Evolutionary conservation across 2,888 invertebrate species (phyloP).

Genomic region (Leuctra nigra): DNA sequence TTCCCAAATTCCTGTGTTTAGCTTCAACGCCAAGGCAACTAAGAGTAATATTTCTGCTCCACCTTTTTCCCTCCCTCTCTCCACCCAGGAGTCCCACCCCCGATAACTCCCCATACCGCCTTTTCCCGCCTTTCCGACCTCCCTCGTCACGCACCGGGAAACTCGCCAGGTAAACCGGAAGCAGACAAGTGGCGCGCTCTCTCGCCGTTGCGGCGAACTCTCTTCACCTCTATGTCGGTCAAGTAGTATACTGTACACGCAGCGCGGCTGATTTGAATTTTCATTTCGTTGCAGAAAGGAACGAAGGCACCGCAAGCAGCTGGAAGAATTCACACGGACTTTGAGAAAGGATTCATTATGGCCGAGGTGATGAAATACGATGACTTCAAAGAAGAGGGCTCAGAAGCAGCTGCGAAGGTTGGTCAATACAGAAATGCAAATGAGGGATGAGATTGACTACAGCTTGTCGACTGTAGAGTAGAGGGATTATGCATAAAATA

Average conservation of each 20-base stretch:
- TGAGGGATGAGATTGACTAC: too few species aligned
- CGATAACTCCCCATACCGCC: background rate
- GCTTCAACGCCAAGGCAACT: background rate
- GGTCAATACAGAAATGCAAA: too few species aligned
- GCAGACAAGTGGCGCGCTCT: too few species aligned
- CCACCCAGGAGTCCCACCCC: conserved; percentile 3
- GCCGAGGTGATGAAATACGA: conserved; percentile 98
- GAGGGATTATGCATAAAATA: too few species aligned
- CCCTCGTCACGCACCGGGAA: too few species aligned
- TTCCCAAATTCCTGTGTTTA: too few species aligned
- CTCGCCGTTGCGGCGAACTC: too few species aligned
- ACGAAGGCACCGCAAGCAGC: conserved; percentile 99
- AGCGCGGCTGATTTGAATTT: too few species aligned
- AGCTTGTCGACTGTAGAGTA: too few species aligned
- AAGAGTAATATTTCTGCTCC: background rate
- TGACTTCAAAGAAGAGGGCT: conserved; percentile 94
- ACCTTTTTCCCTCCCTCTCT: background rate
- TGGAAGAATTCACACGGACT: conserved; percentile 97
- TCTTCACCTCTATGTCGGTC: conserved; percentile 5
- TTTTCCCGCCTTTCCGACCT: background rate
- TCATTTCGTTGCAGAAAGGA: conserved; percentile 63
- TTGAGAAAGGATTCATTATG: conserved; percentile 99
- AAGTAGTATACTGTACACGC: background rate
- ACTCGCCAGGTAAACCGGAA: too few species aligned
- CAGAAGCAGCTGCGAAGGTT: conserved; percentile 86